These are phyloP conservation scores for Oxyruncus cristatus DNA, from an alignment of 2,113 vertebrate genomes.

Conservation along the genomic window DNA sequence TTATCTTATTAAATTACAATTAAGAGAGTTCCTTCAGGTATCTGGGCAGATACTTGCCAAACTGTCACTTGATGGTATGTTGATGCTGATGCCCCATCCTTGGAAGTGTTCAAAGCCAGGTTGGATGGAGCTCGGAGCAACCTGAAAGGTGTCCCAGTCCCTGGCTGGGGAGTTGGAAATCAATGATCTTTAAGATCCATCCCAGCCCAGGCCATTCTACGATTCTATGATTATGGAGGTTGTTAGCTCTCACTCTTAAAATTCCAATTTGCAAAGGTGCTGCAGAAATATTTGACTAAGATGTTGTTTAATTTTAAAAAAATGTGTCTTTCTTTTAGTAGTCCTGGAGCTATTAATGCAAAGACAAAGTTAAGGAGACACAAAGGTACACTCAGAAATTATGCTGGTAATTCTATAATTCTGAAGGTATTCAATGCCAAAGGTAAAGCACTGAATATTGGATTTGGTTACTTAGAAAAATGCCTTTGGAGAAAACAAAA, in stretches of 20 bases:
- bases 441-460: not conserved
- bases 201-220: not conserved
- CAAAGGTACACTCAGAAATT: not conserved
- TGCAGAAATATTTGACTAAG: not conserved
- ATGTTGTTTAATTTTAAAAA: not conserved
- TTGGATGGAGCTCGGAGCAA: not conserved
- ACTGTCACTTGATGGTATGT: not conserved
- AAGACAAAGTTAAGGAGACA: not conserved
- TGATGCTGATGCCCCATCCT: fast-evolving
- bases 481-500: not conserved
- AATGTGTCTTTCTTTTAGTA: not conserved
- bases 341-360: not conserved
- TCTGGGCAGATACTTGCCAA: not conserved
- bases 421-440: not conserved
- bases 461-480: not conserved
- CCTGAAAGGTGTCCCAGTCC: not conserved
- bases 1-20: not conserved
- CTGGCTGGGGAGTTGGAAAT: not conserved
- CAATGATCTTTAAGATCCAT: not conserved
- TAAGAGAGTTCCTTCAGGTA: not conserved
- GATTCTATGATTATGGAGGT: not conserved
- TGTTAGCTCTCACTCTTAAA: not conserved
- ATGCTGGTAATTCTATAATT: not conserved
- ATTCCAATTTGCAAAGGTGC: not conserved
- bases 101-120: not conserved